Percentiles rank a stretch among this genome's conserved stretches.
Conservation (phyloP, 2,797 vertebrate genomes). For the Coregonus sp. region DNA sequence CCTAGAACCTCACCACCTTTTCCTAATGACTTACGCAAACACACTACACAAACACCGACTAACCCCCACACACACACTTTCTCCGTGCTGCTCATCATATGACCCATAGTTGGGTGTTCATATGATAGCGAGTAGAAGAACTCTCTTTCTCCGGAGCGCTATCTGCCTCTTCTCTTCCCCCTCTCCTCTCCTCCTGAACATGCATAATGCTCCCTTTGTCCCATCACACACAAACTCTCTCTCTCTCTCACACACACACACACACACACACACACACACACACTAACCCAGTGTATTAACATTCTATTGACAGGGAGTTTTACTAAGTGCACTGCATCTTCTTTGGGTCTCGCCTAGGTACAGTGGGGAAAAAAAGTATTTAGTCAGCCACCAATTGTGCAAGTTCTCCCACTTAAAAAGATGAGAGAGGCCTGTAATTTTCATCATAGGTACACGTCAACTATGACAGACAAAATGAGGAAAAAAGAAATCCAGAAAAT, state of each 20-base stretch:
- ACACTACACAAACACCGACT: constrained; percentile 7
- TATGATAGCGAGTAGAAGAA: constrained; percentile 70
- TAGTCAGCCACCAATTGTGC: no score
- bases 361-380: no score
- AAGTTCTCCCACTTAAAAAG: no score
- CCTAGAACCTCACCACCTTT: not conserved
- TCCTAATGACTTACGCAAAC: not conserved
- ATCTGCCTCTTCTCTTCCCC: constrained; percentile 35
- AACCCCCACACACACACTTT: not conserved
- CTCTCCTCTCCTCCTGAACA: constrained; percentile 15
- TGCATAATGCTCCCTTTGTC: constrained; percentile 74
- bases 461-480: no score
- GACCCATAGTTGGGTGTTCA: constrained; percentile 56
- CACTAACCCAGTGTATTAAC: constrained; percentile 63
- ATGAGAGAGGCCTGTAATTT: no score
- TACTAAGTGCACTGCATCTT: constrained; percentile 58
- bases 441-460: no score
- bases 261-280: constrained; percentile 40
- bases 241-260: constrained; percentile 32
- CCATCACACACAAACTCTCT: not conserved
- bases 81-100: constrained; percentile 63
- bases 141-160: constrained; percentile 40
- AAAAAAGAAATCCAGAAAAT: no score
- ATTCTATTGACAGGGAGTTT: constrained; percentile 67
- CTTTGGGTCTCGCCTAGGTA: constrained; percentile 43